A percentile compares a stretch with the other conserved stretches of the same genome.
phyloP scores from a whole-genome alignment of 2,113 vertebrate genomes.

The Cyprinodon brontotheroides region DNA sequence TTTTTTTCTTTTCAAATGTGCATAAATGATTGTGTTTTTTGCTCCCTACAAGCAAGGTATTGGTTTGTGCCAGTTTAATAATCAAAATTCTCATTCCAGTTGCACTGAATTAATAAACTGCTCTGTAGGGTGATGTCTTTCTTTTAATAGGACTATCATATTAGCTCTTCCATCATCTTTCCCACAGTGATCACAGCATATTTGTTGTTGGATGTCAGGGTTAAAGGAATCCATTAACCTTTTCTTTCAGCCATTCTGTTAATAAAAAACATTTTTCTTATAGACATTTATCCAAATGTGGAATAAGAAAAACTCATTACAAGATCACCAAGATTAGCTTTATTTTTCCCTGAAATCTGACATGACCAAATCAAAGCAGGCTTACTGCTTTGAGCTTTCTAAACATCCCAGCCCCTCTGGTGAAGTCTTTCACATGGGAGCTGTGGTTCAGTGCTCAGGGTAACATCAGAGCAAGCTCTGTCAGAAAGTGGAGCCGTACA shows the following conservation, averaged over 20 bases:
- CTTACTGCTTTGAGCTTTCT: slow-evolving; percentile 10
- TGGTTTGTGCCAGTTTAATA: background rate
- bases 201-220: slow-evolving; percentile 3
- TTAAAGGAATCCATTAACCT: background rate
- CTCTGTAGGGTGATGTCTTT: background rate
- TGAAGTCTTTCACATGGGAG: background rate
- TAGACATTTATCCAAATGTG: background rate
- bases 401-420: background rate
- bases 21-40: background rate
- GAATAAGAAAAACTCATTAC: background rate
- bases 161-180: slow-evolving; percentile 10
- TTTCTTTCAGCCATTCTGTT: slow-evolving; percentile 8
- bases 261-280: background rate
- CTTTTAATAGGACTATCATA: background rate
- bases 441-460: background rate
- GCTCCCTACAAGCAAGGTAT: background rate
- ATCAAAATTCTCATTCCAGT: background rate
- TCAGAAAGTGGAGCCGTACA: too few relatives aligned
- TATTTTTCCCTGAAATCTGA: slow-evolving; percentile 51
- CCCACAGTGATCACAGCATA: slow-evolving; percentile 13
- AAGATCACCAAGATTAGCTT: slow-evolving; percentile 29
- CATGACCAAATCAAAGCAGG: slow-evolving; percentile 57
- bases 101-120: background rate
- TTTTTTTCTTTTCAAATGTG: background rate
- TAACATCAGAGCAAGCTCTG: too few relatives aligned